Conservation (phyloP, 2,888 invertebrate species). For the Macropis europaea region DNA sequence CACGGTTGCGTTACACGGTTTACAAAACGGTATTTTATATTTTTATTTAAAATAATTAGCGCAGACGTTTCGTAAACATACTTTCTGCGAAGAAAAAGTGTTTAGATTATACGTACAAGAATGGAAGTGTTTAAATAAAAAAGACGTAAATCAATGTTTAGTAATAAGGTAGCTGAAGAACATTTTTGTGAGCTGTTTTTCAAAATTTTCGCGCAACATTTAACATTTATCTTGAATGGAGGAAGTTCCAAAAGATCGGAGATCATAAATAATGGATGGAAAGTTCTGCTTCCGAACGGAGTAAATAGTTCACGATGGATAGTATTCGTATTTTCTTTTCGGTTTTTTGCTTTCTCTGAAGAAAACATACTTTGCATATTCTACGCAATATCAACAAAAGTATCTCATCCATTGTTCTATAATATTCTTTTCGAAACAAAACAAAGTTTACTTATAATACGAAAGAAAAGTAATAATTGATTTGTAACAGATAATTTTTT, state of each 20-base stretch:
- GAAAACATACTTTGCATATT: conserved; percentile 4
- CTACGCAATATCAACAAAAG: conserved; percentile 3
- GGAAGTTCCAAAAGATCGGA: not conserved
- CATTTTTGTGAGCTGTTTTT: not conserved
- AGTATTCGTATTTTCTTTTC: not conserved
- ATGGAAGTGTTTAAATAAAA: no score
- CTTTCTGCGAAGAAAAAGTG: no score
- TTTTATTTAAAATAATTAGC: no score
- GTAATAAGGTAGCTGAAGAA: not conserved
- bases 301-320: conserved; percentile 11
- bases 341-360: not conserved
- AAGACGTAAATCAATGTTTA: not conserved
- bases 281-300: not conserved
- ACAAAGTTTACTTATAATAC: no score
- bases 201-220: conserved; percentile 11
- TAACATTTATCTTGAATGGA: conserved; percentile 2
- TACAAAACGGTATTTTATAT: no score
- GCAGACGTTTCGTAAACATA: no score
- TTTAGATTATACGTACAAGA: no score
- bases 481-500: no score
- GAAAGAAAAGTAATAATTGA: no score
- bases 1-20: no score
- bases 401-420: no score
- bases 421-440: no score
- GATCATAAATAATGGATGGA: conserved; percentile 24